Evolutionary conservation across 2,113 vertebrate species (phyloP).

Genomic region (Gadus chalcogrammus): DNA sequence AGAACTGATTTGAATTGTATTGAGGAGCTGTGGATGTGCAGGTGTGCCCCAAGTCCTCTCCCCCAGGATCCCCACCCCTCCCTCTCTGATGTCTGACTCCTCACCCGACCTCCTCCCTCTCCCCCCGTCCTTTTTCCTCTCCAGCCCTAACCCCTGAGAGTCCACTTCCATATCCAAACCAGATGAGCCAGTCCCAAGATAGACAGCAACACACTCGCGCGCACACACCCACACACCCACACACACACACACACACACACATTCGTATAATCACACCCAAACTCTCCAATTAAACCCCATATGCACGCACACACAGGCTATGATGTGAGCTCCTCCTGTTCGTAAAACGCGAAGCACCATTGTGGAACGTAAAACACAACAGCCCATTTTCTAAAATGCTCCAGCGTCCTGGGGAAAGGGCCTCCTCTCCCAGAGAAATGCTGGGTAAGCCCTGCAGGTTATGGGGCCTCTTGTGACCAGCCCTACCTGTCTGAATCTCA

Average conservation of each 20-base stretch:
- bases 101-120: slow-evolving; percentile 8
- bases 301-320: slow-evolving; percentile 6
- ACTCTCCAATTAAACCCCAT: not conserved
- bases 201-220: slow-evolving; percentile 4
- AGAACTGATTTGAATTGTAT: too few relatives aligned
- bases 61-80: too few relatives aligned
- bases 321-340: slow-evolving; percentile 13
- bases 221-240: slow-evolving; percentile 15
- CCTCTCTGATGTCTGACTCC: not conserved
- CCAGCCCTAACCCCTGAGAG: slow-evolving; percentile 6
- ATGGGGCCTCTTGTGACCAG: slow-evolving; percentile 18
- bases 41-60: not conserved
- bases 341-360: not conserved
- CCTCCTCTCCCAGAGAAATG: not conserved
- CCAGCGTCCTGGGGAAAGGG: slow-evolving; percentile 10
- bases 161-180: slow-evolving; percentile 38
- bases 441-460: slow-evolving; percentile 16
- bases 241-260: slow-evolving; percentile 12
- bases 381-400: not conserved
- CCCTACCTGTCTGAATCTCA: slow-evolving; percentile 19
- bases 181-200: slow-evolving; percentile 35
- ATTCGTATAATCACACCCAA: not conserved
- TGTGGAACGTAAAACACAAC: slow-evolving; percentile 9
- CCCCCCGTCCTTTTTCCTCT: not conserved
- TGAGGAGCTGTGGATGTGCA: not conserved